A percentile compares a stretch with the other conserved stretches of the same genome.
These are phyloP conservation scores for Brachionus koreanus DNA, from an alignment of 1,140 invertebrate species.

Conservation along the genomic window DNA sequence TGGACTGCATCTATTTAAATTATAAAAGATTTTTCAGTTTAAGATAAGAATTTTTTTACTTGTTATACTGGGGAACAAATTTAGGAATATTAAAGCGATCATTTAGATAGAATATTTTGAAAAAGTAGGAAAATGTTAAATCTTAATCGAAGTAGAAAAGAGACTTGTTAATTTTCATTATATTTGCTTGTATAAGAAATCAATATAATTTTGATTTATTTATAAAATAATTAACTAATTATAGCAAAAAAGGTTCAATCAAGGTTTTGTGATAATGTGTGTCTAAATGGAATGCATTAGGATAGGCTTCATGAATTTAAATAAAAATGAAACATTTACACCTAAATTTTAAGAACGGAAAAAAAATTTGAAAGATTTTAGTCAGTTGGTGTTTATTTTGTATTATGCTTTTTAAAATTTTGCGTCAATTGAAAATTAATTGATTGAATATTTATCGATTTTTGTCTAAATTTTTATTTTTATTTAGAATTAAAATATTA, in stretches of 20 bases:
- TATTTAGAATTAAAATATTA: background rate
- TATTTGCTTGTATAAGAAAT: background rate
- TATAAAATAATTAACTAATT: background rate
- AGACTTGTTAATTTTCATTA: background rate
- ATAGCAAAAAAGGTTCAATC: background rate
- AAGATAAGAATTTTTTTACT: background rate
- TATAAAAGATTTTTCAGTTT: background rate
- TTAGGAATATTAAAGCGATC: background rate
- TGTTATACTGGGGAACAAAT: background rate
- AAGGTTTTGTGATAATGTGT: conserved; percentile 1
- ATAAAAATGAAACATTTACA: background rate
- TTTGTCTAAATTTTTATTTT: background rate
- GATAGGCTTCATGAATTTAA: background rate
- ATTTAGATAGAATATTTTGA: background rate
- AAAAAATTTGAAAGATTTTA: background rate
- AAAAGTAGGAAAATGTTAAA: too few relatives aligned
- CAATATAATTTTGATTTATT: background rate
- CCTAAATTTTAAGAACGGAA: background rate
- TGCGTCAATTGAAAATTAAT: background rate
- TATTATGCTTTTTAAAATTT: background rate
- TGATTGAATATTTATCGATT: background rate
- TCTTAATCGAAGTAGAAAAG: too few relatives aligned
- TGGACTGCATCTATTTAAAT: background rate
- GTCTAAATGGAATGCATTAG: background rate
- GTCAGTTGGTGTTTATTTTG: background rate